phyloP scores from a whole-genome alignment of 2,113 vertebrate species.

The Coregonus clupeaformis region DNA sequence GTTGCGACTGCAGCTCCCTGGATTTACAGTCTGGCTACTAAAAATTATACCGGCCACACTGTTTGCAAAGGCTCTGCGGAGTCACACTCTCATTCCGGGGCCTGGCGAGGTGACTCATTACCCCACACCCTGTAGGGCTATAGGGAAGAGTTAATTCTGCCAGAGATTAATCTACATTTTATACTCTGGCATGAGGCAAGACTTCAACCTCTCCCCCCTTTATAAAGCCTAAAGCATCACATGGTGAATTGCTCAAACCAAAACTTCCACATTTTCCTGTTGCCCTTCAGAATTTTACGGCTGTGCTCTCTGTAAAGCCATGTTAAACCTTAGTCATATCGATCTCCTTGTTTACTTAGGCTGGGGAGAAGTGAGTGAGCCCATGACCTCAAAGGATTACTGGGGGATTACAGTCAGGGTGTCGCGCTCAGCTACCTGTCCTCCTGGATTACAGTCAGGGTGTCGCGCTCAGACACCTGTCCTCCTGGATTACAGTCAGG shows the following conservation, averaged over 20 bases:
- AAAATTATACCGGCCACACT: constrained; percentile 6
- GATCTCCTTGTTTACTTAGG: constrained; percentile 13
- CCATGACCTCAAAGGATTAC: constrained; percentile 18
- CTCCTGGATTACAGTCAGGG: not conserved
- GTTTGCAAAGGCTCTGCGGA: not conserved
- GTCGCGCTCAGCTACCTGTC: constrained; percentile 17
- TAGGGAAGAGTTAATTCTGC: constrained; percentile 16
- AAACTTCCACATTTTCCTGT: too few species aligned
- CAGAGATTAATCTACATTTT: constrained; percentile 1
- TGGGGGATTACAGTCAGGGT: constrained; percentile 15
- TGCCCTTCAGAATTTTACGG: too few species aligned
- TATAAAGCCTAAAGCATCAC: too few species aligned
- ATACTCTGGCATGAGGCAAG: not conserved
- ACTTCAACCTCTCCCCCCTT: too few species aligned
- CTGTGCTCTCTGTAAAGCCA: not conserved
- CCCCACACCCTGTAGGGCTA: constrained; percentile 4
- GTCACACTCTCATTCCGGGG: too few species aligned
- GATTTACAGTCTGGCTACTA: constrained; percentile 12
- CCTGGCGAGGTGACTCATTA: not conserved
- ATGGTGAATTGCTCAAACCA: too few species aligned
- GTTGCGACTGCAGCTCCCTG: not conserved
- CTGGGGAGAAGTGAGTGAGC: constrained; percentile 17
- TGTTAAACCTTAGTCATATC: constrained; percentile 16
- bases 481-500: too few species aligned
- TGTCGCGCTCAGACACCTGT: not conserved